Percentiles rank a stretch among this genome's conserved stretches.
Conservation (phyloP, 2,888 invertebrate genomes). For the Dichetophora obliterata region DNA sequence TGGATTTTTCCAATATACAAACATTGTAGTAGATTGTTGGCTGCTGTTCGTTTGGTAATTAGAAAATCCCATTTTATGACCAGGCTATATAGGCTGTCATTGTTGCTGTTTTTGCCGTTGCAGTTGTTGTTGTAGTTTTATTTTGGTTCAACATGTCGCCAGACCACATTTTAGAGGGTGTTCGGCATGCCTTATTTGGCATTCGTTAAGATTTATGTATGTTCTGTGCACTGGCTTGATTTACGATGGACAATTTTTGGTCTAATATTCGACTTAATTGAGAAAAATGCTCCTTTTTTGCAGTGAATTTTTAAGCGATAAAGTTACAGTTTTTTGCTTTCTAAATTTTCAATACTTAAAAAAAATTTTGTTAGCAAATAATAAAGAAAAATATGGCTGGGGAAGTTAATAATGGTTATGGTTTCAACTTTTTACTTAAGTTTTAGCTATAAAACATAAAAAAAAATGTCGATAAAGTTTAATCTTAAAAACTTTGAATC, state of each 20-base stretch:
- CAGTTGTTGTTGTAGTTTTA: neutral
- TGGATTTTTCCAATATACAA: slow-evolving; percentile 35
- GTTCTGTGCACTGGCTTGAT: slow-evolving; percentile 32
- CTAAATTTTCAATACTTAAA: neutral
- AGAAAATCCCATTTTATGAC: slow-evolving; percentile 46
- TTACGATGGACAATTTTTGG: slow-evolving; percentile 24
- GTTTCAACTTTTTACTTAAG: too few relatives aligned
- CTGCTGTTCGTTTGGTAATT: slow-evolving; percentile 40
- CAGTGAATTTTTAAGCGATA: neutral
- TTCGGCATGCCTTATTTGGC: neutral
- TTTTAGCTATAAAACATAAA: too few relatives aligned
- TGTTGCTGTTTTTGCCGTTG: slow-evolving; percentile 18
- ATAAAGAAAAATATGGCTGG: too few relatives aligned
- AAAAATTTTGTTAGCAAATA: too few relatives aligned
- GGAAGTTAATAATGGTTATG: too few relatives aligned
- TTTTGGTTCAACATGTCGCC: neutral
- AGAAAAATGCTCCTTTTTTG: neutral
- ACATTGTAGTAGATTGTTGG: slow-evolving; percentile 7
- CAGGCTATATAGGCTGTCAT: slow-evolving; percentile 17
- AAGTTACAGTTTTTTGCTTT: neutral
- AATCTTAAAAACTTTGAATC: too few relatives aligned
- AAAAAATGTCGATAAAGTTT: too few relatives aligned
- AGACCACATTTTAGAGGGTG: neutral
- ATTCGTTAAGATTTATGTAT: slow-evolving; percentile 23
- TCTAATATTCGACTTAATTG: slow-evolving; percentile 22